Conservation (phyloP, 2,888 invertebrate genomes). For the Heteropelma amictum region DNA sequence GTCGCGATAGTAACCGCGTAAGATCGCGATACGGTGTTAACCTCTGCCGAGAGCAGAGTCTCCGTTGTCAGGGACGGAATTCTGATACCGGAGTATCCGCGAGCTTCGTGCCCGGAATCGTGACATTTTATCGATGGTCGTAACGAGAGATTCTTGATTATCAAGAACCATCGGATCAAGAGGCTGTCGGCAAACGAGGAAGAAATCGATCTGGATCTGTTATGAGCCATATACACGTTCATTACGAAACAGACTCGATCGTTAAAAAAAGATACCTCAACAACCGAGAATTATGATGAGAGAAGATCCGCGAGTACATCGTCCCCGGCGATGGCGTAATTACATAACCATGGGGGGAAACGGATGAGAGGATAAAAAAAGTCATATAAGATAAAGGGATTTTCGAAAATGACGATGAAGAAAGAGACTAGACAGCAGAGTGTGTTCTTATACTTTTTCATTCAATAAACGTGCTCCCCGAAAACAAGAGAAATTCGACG, state of each 20-base stretch:
- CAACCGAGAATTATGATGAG: slow-evolving; percentile 19
- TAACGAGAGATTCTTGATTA: no score
- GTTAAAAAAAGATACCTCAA: slow-evolving; percentile 36
- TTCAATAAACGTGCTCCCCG: slow-evolving; percentile 42
- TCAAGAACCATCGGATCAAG: no score
- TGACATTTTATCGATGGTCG: no score
- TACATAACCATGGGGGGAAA: slow-evolving; percentile 32
- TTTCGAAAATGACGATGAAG: neutral
- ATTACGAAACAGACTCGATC: slow-evolving; percentile 37
- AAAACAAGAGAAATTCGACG: slow-evolving; percentile 3
- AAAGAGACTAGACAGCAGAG: neutral
- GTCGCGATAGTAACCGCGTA: no score
- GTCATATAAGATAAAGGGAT: neutral
- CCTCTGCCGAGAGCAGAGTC: no score
- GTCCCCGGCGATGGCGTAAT: slow-evolving; percentile 33
- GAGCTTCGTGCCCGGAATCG: no score
- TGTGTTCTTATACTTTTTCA: slow-evolving; percentile 45
- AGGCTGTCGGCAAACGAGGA: no score
- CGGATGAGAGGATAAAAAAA: neutral
- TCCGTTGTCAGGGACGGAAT: no score
- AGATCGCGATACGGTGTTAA: no score
- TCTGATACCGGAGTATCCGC: no score
- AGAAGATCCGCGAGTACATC: slow-evolving; percentile 15
- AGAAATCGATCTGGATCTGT: no score
- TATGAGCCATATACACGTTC: no score